These are phyloP conservation scores for Drosophila watanabei DNA, from an alignment of 1,140 invertebrate genomes.

Conservation along the genomic window DNA sequence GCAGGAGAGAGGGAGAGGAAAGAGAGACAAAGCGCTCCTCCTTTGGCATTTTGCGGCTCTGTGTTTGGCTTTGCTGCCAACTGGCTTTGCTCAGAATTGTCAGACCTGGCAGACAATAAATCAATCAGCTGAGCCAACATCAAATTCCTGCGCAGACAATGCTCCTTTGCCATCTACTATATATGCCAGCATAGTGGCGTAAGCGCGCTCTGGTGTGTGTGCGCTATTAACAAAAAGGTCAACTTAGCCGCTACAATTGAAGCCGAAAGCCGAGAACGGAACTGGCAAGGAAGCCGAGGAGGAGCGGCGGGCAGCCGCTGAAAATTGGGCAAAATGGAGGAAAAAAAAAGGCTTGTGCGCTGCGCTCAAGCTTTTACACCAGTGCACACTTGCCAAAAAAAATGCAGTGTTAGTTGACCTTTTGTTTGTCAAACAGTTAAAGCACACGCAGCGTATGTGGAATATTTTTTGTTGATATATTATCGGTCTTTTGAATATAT, in stretches of 20 bases:
- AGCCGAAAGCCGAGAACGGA: constrained; percentile 28
- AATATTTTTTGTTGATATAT: not conserved
- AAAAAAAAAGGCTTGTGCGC: constrained; percentile 49
- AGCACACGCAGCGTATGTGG: constrained; percentile 12
- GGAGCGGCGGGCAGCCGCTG: not conserved
- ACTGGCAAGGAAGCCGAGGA: not conserved
- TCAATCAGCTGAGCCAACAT: constrained; percentile 81
- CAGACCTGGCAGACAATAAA: constrained; percentile 76
- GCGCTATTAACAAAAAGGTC: constrained; percentile 73
- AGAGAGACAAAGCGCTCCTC: constrained; percentile 4
- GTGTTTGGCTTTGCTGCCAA: constrained; percentile 57
- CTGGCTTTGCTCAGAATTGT: constrained; percentile 32
- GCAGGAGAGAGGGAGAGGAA: constrained; percentile 8
- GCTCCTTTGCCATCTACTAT: constrained; percentile 13
- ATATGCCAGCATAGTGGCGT: constrained; percentile 33
- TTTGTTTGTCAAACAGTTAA: not conserved
- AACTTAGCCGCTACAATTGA: constrained; percentile 68
- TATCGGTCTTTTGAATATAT: not conserved
- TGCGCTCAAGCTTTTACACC: constrained; percentile 29
- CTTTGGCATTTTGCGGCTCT: constrained; percentile 66
- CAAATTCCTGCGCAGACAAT: constrained; percentile 74
- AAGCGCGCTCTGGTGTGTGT: constrained; percentile 14
- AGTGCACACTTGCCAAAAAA: constrained; percentile 26
- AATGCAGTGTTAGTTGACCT: not conserved
- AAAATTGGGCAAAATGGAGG: constrained; percentile 9